A percentile compares a stretch with the other conserved stretches of the same genome.
These are phyloP conservation scores for Cheiracanthium punctorium DNA, from an alignment of 2,888 invertebrate genomes.

Conservation along the genomic window DNA sequence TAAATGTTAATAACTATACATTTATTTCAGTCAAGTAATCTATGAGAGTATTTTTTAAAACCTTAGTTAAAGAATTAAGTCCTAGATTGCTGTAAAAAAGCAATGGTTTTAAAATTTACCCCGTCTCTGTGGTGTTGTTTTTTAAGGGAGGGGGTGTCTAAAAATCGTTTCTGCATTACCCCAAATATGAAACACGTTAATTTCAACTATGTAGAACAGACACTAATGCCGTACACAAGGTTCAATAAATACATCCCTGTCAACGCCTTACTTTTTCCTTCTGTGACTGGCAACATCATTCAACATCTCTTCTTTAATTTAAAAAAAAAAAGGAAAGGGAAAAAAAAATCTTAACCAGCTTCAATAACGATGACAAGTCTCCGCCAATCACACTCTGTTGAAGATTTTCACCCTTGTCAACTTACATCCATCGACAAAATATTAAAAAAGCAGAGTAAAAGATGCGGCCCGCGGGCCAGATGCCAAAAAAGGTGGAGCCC, in stretches of 20 bases:
- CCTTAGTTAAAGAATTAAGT: too few species aligned
- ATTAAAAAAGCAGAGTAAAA: slow-evolving; percentile 66
- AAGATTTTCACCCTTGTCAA: slow-evolving; percentile 21
- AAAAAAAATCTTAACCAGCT: background rate
- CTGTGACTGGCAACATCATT: background rate
- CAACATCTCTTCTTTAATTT: background rate
- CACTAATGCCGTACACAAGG: background rate
- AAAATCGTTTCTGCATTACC: too few species aligned
- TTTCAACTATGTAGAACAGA: too few species aligned
- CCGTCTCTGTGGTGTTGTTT: too few species aligned
- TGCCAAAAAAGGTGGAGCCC: slow-evolving; percentile 45
- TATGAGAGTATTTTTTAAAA: too few species aligned
- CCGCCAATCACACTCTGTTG: background rate
- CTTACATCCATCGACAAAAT: slow-evolving; percentile 11
- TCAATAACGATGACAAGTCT: background rate
- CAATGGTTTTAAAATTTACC: too few species aligned
- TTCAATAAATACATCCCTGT: slow-evolving; percentile 13
- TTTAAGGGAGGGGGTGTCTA: too few species aligned
- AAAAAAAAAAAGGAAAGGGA: too few species aligned
- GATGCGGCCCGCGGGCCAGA: slow-evolving; percentile 24
- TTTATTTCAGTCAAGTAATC: too few species aligned
- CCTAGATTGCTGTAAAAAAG: too few species aligned
- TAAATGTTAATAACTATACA: too few species aligned
- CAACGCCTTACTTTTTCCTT: background rate
- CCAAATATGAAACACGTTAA: too few species aligned